Evolutionary conservation across 2,113 vertebrate species (phyloP), one percentile per base, ranked within the genome.

Genomic region (Epinephelus cyanopodus): DNA sequence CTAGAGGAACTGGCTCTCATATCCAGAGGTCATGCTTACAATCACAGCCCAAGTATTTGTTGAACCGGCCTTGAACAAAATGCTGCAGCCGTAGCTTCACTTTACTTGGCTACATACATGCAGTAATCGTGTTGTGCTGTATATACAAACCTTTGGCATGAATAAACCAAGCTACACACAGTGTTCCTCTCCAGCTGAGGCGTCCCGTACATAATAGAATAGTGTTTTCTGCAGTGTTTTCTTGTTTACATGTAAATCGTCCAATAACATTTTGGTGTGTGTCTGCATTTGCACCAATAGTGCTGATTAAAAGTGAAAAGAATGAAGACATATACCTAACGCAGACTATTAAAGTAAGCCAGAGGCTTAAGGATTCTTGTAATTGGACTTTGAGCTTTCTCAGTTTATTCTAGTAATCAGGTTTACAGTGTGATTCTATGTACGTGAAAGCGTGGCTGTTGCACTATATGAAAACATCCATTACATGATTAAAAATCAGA

Each of bases 1-100:
- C 77, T 29, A 23, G 19, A 57, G n/a, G 29, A 14, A 12, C 61
- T 5, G 8, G 33, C 18, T 23, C 3, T 11, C 57, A 62, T 72
- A 48, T 78, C 19, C 66, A 53, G 53, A 63, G 69, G 81, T 88
- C 48, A 65, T 25, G 45, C 50, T 69, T 72, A 19, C 9, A 42
- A 75, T 68, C 21, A 21, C 23, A 56, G 5, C 29, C 13, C 42
- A 13, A 54, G 48, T 62, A 53, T 52, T 42, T 52, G 29, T 52
- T 70, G 15, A 39, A 39, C 21, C 0, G 0, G 14, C 74, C 25
- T 21, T 47, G 39, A 58, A 52, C 53, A 50, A 74, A 74, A 62
- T 10, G 11, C 21, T 14, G 45, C 37, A 25, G 56, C 10, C 45
- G 13, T 17, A 17, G 14, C 21, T 63, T 27, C 53, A 37, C n/a